Base-by-base conservation (phyloP, 2,113 vertebrate genomes). In the Podarcis cretensis region DNA sequence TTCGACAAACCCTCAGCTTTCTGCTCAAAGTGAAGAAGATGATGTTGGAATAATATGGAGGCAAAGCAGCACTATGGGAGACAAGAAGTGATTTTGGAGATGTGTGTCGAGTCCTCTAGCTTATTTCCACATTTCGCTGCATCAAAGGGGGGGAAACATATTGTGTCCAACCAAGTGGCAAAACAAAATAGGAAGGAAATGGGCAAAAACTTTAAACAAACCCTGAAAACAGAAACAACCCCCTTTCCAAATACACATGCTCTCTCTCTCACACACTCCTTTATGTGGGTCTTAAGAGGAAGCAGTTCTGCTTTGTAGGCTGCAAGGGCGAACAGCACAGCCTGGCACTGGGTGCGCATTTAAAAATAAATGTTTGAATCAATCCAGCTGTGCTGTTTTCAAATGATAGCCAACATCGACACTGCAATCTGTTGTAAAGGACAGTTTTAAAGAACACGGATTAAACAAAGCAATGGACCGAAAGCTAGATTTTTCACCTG, bases 71-170 rank as follows among this genome's bases (percentile, higher is more conserved):
- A 65, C 85, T 81, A 91, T 20, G 32, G 86, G 89, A 89, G 32
- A 86, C 7, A 13, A 87, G 3, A 8, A 30, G 86, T 82, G 83
- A 66, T 21, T 88, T 78, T 81, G 13, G 32, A 91, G 73, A 37
- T 77, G 20, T 1, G 10, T 57, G 81, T 6, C 75, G 18, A 5
- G 63, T 88, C 85, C 21, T 89, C 78, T 86, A 59, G 84, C 20
- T 91, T 87, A 83, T 90, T 94, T 90, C 78, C 80, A 81, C 73
- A 57, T 86, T 91, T 90, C 32, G 40, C 40, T 87, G 4, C 35
- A 89, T 93, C 74, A 92, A 90, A 92, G n/a, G 84, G 87, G 90
- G 86, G 86, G 87, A 86, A 14, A 79, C 30, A 1, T 88, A 91
- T 89, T 90, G 48, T 83, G 90, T 43, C 73, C 91, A 92, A 35